These are phyloP conservation scores for Drosophila paucipuncta DNA, from an alignment of 2,888 invertebrate species.

Conservation along the genomic window DNA sequence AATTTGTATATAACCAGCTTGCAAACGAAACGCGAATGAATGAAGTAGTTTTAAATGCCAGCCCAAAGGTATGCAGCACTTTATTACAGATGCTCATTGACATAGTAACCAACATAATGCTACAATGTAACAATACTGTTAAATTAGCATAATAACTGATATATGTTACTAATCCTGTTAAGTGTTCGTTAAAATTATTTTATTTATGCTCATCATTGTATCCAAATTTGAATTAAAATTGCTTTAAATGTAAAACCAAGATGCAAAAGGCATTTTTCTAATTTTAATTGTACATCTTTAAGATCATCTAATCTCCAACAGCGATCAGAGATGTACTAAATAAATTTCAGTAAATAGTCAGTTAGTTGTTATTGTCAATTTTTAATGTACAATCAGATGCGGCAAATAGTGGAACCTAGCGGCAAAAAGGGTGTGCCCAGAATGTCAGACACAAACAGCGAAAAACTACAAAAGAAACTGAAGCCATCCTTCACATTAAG, in stretches of 20 bases:
- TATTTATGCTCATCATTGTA: background rate
- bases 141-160: slow-evolving; percentile 5
- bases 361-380: background rate
- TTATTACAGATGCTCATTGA: background rate
- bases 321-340: no score
- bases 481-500: slow-evolving; percentile 69
- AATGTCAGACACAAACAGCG: slow-evolving; percentile 31
- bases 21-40: background rate
- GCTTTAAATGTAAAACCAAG: background rate
- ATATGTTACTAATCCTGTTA: slow-evolving; percentile 11
- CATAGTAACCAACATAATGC: slow-evolving; percentile 16
- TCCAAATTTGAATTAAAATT: background rate
- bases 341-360: background rate
- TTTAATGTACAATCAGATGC: slow-evolving; percentile 11
- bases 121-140: slow-evolving; percentile 10
- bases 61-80: slow-evolving; percentile 20
- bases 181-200: background rate
- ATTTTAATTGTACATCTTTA: no score
- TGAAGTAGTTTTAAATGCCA: background rate
- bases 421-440: slow-evolving; percentile 48
- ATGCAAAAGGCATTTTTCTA: background rate
- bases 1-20: background rate
- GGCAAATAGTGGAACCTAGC: slow-evolving; percentile 20
- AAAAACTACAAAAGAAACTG: slow-evolving; percentile 21
- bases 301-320: background rate